Evolutionary conservation across 2,113 vertebrate genomes (phyloP), one percentile per base, ranked within the genome.

Genomic region (Myotis lucifugus): DNA sequence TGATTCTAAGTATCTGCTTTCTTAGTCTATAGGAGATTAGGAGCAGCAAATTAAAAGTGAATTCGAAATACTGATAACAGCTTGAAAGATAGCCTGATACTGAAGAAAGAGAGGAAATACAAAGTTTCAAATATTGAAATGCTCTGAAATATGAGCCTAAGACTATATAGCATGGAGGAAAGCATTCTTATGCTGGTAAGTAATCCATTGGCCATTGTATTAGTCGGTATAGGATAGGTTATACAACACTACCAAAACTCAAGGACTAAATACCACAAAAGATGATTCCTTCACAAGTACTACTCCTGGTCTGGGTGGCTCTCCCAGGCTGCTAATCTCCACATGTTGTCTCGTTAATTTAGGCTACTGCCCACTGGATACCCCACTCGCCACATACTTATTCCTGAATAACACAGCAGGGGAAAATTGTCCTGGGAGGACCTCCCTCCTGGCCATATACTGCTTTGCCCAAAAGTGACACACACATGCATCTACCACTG

Each of bases 41-140:
- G 8, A 32, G 5, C 6, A 89, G 32, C 10, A 94, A 34, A 83
- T 78, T 56, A 59, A 4, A 72, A 73, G 12, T 92, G 50, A 92
- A 50, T 61, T 8, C 79, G 88, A 21, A 17, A 54, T 66, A 15
- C 17, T 72, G 17, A 46, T 32, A 92, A 29, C n/a, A 59, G 14
- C 48, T 85, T 91, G 40, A 52, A 92, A 77, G 48, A 61, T 21
- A 82, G 2, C 17, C 8, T 85, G 3, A 66, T 76, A 56, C 23
- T 78, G 64, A 94, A 88, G 32, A 88, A 91, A 73, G 5, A 85
- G 50, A 94, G 40, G 70, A 69, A 91, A 52, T 23, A 40, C 3
- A 46, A 87, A 46, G 14, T 77, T 61, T 85, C 46, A 85, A 81
- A 82, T 27, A 42, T 14, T 8, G 42, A 90, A 69, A n/a, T 70